Percentiles rank a stretch among this genome's conserved stretches.
phyloP scores from a whole-genome alignment of 2,888 invertebrate species.

The Psylliodes chrysocephalus region DNA sequence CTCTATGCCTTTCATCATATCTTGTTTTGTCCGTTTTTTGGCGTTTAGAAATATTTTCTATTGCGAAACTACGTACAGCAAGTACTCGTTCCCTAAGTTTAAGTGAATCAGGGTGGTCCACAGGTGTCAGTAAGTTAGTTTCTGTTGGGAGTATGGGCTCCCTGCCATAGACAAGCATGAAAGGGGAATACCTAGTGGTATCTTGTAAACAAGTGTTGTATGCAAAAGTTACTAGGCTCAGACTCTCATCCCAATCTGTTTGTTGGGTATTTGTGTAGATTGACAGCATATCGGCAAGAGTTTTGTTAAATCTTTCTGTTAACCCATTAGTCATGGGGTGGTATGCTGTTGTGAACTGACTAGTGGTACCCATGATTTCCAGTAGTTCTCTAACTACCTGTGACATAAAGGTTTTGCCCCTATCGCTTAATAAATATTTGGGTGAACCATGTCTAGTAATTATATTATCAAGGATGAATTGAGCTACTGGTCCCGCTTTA shows the following conservation, averaged over 20 bases:
- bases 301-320: too few species aligned
- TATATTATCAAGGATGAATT: slow-evolving; percentile 40
- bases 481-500: slow-evolving; percentile 41
- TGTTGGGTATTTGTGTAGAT: too few species aligned
- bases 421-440: slow-evolving; percentile 33
- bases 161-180: slow-evolving; percentile 1
- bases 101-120: neutral
- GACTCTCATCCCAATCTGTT: slow-evolving; percentile 30
- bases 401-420: slow-evolving; percentile 39
- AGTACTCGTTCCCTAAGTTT: slow-evolving; percentile 15
- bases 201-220: slow-evolving; percentile 47
- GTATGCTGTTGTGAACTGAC: too few species aligned
- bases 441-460: slow-evolving; percentile 38
- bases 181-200: slow-evolving; percentile 28
- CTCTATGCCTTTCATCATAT: slow-evolving; percentile 45
- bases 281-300: too few species aligned
- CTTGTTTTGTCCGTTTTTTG: slow-evolving; percentile 42
- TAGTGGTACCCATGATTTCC: neutral
- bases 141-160: slow-evolving; percentile 27
- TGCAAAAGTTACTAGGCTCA: slow-evolving; percentile 42
- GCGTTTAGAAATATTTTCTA: slow-evolving; percentile 38
- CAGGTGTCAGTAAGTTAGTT: neutral
- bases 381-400: slow-evolving; percentile 9
- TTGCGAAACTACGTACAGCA: slow-evolving; percentile 38
- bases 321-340: too few species aligned